Percentiles rank a stretch among this genome's conserved stretches.
These are phyloP conservation scores for Epiblema foenella DNA, from an alignment of 2,888 invertebrate species.

Conservation along the genomic window DNA sequence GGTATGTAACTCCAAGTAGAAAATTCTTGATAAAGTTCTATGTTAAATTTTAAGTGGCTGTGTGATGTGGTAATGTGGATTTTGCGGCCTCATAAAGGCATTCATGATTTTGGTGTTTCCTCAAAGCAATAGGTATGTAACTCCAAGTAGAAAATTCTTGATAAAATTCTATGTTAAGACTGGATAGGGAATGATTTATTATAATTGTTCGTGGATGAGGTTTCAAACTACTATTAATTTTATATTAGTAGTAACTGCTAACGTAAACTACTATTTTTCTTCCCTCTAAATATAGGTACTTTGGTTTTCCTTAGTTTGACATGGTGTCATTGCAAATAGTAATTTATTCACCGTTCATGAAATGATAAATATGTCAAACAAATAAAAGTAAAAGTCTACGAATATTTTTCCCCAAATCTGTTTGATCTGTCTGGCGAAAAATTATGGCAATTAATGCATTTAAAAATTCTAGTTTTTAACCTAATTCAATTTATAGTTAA, in stretches of 20 bases:
- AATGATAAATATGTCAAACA: no score
- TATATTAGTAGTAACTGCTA: not conserved
- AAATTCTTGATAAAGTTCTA: not conserved
- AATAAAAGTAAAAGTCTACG: no score
- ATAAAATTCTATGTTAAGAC: slow-evolving; percentile 7
- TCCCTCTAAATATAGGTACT: no score
- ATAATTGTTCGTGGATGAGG: not conserved
- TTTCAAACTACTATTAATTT: not conserved
- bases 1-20: slow-evolving; percentile 27
- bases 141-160: slow-evolving; percentile 2
- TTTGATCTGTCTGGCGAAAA: no score
- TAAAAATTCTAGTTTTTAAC: not conserved
- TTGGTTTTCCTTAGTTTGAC: not conserved
- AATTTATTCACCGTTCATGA: no score
- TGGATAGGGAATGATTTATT: slow-evolving; percentile 9
- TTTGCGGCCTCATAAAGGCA: not conserved
- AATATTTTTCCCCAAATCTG: no score
- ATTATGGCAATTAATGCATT: no score
- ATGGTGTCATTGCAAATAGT: not conserved
- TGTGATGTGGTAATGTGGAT: not conserved
- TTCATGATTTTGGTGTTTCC: slow-evolving; percentile 7
- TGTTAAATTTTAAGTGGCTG: slow-evolving; percentile 43
- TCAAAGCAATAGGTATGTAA: slow-evolving; percentile 29
- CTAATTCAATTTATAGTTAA: not conserved
- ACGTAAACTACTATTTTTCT: no score